Base-by-base conservation (phyloP, 2,797 vertebrate genomes). In the Nasua narica region DNA sequence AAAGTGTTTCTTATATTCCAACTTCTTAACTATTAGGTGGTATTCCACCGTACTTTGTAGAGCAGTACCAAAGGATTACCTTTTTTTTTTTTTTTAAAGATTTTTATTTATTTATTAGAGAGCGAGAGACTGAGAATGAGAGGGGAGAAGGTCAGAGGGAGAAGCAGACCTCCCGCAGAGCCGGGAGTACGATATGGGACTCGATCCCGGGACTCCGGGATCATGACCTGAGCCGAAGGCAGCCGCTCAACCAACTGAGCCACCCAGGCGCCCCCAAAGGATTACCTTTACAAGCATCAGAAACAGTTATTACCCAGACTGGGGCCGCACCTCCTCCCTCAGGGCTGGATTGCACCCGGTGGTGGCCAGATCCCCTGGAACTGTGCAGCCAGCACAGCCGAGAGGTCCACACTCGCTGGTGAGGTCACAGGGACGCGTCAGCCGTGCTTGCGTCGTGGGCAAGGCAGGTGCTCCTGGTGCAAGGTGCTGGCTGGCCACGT, bases 331-430 rank as follows among this genome's bases (percentile, higher is more conserved):
- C 32, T 82, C 62, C n/a, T 54, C 19, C 10, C 2, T 6, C 10
- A 35, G 70, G 40, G 62, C 19, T 21, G 0, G 0, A 32, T 29
- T 67, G 4, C 7, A 0, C 1, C 0, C 21, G 18, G 8, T 23
- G 70, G 58, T 58, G 13, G 27, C 32, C 10, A 10, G 16, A 15
- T 43, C 35, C 35, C 10, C 27, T 32, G 52, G 18, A 52, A 21
- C 5, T 10, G 14, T 56, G 62, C 12, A 19, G 18, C 60, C 40
- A 23, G 52, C 37, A 77, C 43, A 52, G 13, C 32, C 2, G 27
- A 27, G 58, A 35, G 29, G 56, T 29, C 9, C 16, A 40, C 48
- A 2, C 23, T 15, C 0, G 0, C 37, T 46, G 69, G n/a, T 2
- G 0, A 19, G 56, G 58, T 87, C 52, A 32, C 27, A 13, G 43